phyloP scores from a whole-genome alignment of 2,113 vertebrate species.

The Fregata magnificens region DNA sequence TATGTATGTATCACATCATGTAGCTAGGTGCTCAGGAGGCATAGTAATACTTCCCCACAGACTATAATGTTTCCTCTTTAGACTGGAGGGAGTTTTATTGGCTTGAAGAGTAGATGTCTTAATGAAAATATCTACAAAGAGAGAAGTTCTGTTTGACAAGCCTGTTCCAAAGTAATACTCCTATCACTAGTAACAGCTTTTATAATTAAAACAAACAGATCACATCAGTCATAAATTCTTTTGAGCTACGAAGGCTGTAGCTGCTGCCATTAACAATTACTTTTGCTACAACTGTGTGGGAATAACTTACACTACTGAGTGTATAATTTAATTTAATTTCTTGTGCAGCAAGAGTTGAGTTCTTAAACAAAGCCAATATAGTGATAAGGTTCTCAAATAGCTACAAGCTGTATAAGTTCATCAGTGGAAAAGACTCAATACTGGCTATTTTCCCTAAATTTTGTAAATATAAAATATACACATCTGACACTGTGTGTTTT shows the following conservation, averaged over 20 bases:
- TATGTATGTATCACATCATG: background rate
- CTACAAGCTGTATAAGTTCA: background rate
- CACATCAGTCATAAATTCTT: background rate
- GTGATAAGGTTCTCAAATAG: background rate
- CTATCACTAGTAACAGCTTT: background rate
- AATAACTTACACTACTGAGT: background rate
- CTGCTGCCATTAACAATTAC: background rate
- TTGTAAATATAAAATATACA: background rate
- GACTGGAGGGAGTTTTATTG: background rate
- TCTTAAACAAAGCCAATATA: background rate
- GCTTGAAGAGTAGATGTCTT: background rate
- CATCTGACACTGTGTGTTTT: background rate
- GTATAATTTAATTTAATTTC: background rate
- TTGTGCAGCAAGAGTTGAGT: background rate
- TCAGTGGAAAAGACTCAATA: background rate
- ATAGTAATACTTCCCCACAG: background rate
- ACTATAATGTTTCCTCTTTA: background rate
- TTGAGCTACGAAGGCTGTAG: background rate
- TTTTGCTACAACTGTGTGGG: background rate
- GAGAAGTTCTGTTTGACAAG: background rate
- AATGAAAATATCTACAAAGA: background rate
- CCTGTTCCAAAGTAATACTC: background rate
- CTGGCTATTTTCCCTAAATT: background rate
- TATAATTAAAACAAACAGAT: slow-evolving; percentile 3
- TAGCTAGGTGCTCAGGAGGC: background rate